These are phyloP conservation scores for Buceros bicornis DNA, from an alignment of 2,797 vertebrate genomes.

Conservation along the genomic window DNA sequence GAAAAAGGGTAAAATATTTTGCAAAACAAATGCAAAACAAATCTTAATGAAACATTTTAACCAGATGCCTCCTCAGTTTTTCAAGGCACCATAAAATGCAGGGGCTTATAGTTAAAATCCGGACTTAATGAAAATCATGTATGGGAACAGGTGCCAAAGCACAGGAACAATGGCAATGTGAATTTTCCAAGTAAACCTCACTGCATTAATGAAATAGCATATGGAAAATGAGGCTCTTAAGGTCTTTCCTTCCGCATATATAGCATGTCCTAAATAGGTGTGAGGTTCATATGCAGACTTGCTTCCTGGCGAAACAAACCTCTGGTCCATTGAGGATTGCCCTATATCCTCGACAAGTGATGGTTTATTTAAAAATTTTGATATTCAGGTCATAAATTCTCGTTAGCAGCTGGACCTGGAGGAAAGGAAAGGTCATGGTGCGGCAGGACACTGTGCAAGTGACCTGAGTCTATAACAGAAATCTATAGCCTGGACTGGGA, in stretches of 20 bases:
- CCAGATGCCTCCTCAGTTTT: background rate
- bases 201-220: background rate
- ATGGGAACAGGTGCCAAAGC: background rate
- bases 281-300: rapidly evolving
- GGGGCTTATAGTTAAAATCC: background rate
- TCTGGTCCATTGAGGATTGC: background rate
- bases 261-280: rapidly evolving
- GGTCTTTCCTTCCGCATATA: rapidly evolving
- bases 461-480: background rate
- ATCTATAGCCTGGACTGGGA: background rate
- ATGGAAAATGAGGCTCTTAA: background rate
- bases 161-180: background rate
- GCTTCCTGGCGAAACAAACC: background rate
- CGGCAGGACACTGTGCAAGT: background rate
- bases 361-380: background rate
- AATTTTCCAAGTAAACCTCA: background rate
- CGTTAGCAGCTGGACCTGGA: background rate
- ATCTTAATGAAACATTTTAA: background rate
- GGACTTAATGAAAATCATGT: background rate
- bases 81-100: background rate
- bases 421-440: background rate
- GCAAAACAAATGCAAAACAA: background rate
- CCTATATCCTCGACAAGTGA: background rate
- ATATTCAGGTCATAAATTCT: rapidly evolving
- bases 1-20: background rate